Base-by-base conservation (phyloP, 1,140 invertebrate species). In the Rhagoletis zephyria region DNA sequence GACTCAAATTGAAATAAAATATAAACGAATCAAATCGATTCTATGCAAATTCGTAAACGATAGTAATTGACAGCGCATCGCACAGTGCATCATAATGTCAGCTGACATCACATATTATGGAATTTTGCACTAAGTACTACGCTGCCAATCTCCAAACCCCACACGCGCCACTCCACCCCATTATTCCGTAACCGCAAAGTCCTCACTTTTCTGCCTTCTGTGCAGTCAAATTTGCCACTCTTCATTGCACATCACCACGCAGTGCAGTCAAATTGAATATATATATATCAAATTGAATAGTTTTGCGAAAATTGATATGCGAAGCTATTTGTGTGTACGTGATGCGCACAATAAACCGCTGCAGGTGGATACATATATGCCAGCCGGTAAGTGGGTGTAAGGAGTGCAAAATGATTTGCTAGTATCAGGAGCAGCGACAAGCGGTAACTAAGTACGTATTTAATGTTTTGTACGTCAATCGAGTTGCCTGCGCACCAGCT, bases 241-340 rank as follows among this genome's bases (percentile, higher is more conserved):
- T 56, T 3, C 12, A 51, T 9, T 51, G 7, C 48, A 30, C 30
- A 30, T 81, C 48, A 56, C 16, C 9, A 81, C n/a, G 74, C 74
- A 81, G 16, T n/a, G 48, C 48, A 56, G 56, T 81, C 16, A 81
- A 81, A 81, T 81, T n/a, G n/a, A n/a, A n/a, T n/a, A n/a, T n/a
- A n/a, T n/a, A n/a, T n/a, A n/a, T n/a, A n/a, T n/a, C n/a, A n/a
- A n/a, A n/a, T n/a, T 56, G n/a, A 56, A 81, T 81, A 81, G 48
- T 81, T 81, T 81, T 81, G n/a, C 74, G 48, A 81, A 81, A 81
- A 81, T 81, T 81, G 74, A 56, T 81, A 81, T 81, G 74, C 74
- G 48, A 51, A 81, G 48, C 74, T 19, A 81, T 81, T 81, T 51
- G 48, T 19, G 14, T 19, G 74, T 45, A 81, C 74, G 74, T 81